Conservation (phyloP, 2,113 vertebrate genomes). For the Camelus dromedarius region DNA sequence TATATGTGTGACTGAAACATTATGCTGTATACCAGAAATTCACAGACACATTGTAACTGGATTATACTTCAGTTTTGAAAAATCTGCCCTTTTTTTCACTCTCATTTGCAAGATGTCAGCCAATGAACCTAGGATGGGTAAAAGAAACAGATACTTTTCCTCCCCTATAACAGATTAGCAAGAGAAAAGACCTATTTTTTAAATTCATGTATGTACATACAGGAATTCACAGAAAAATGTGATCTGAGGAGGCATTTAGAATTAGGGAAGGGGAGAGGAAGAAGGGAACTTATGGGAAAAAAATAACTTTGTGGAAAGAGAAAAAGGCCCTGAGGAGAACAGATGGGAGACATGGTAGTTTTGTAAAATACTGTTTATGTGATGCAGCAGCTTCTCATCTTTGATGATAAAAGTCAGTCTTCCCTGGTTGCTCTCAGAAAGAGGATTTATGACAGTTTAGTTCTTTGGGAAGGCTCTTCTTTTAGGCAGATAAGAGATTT, state of each 20-base stretch:
- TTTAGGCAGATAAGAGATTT: conserved; percentile 33
- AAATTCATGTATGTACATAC: neutral
- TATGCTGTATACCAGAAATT: too few relatives aligned
- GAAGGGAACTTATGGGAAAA: neutral
- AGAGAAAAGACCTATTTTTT: conserved; percentile 7
- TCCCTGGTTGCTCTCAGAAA: neutral
- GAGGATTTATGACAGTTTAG: neutral
- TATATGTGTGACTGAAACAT: too few relatives aligned
- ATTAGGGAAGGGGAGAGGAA: neutral
- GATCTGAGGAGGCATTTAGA: neutral
- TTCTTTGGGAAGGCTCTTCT: neutral
- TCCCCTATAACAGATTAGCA: neutral
- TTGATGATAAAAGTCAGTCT: neutral
- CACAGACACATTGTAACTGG: too few relatives aligned
- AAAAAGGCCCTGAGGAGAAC: neutral
- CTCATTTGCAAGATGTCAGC: neutral
- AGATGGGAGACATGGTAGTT: conserved; percentile 15
- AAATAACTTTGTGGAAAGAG: conserved; percentile 25
- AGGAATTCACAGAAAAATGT: neutral
- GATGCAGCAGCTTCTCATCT: neutral
- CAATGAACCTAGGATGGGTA: neutral
- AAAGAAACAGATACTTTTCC: neutral
- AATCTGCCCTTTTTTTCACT: neutral
- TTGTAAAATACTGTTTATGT: neutral
- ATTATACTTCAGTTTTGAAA: too few relatives aligned